These are phyloP conservation scores for Dasypus novemcinctus DNA, from an alignment of 2,113 vertebrate genomes.

Conservation along the genomic window DNA sequence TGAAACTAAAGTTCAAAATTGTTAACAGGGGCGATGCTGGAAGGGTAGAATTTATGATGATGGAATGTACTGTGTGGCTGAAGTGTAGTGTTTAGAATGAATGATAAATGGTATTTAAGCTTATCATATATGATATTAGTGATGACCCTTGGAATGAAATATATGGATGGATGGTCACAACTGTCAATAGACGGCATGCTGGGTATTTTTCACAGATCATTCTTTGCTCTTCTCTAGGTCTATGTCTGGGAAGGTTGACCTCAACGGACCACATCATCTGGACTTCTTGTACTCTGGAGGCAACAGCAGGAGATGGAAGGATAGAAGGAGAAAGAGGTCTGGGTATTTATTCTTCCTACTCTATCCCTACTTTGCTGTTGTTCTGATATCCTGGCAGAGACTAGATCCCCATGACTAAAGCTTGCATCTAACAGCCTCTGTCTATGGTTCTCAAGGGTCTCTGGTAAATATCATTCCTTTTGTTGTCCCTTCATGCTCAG, in stretches of 20 bases:
- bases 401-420: background rate
- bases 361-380: background rate
- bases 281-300: background rate
- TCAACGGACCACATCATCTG: background rate
- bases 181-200: background rate
- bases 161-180: background rate
- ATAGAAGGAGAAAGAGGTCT: background rate
- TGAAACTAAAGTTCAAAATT: constrained; percentile 21
- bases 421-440: background rate
- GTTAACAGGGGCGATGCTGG: background rate
- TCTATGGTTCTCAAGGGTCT: background rate
- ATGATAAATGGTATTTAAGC: background rate
- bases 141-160: background rate
- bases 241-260: background rate
- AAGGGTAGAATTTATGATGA: background rate
- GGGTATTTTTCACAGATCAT: background rate
- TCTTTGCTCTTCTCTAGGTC: background rate
- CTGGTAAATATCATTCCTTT: background rate
- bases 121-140: background rate
- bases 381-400: background rate
- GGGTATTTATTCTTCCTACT: background rate
- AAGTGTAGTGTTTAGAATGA: background rate
- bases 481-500: background rate
- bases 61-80: background rate
- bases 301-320: background rate